Evolutionary conservation across 1,140 invertebrate species (phyloP).

Genomic region (Bicyclus anynana): DNA sequence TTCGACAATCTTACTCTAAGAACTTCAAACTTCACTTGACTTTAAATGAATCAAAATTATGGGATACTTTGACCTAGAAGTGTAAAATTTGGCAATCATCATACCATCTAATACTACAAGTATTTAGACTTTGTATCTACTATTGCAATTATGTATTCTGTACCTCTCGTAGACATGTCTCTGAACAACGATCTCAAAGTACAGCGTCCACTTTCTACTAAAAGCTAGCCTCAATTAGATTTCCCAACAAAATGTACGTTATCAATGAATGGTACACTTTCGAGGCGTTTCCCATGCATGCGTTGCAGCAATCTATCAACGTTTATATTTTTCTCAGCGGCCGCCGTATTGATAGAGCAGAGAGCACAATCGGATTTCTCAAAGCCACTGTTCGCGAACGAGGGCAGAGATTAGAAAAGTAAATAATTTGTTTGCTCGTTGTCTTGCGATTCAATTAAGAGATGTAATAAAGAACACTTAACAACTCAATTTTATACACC

Average conservation of each 20-base stretch:
- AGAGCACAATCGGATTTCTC: conserved; percentile 19
- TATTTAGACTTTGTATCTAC: too few relatives aligned
- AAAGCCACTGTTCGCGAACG: conserved; percentile 3
- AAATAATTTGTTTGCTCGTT: neutral
- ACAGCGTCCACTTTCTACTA: conserved; percentile 7
- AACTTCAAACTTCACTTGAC: too few relatives aligned
- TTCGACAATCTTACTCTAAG: too few relatives aligned
- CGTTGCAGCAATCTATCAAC: conserved; percentile 18
- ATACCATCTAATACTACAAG: too few relatives aligned
- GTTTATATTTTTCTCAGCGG: conserved; percentile 8
- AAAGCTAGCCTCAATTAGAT: neutral
- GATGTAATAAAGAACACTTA: too few relatives aligned
- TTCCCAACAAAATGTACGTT: conserved; percentile 20
- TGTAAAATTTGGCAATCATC: too few relatives aligned
- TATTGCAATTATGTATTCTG: too few relatives aligned
- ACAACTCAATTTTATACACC: too few relatives aligned
- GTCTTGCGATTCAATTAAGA: too few relatives aligned
- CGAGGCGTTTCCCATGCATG: conserved; percentile 21
- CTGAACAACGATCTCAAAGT: neutral
- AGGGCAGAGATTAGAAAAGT: conserved; percentile 3
- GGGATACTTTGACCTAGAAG: too few relatives aligned
- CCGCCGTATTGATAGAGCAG: conserved; percentile 15
- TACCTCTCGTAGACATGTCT: too few relatives aligned
- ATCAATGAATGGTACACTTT: conserved; percentile 20
- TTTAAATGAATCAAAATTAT: too few relatives aligned